These are phyloP conservation scores for Siniperca obscura DNA, from an alignment of 2,797 vertebrate genomes.

Conservation along the genomic window DNA sequence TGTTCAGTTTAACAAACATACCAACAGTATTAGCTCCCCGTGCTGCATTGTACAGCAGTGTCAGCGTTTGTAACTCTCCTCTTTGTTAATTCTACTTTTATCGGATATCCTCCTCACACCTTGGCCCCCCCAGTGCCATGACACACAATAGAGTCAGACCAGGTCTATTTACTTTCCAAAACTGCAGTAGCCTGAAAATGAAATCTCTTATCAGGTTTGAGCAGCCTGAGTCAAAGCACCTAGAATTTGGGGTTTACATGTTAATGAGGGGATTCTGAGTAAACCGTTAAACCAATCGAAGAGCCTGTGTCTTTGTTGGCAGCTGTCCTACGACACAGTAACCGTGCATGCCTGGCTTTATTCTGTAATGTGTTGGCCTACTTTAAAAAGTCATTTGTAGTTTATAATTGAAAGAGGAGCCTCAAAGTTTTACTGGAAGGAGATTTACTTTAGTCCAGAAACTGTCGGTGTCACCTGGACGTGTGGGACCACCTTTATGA, in stretches of 20 bases:
- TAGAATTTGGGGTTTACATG: constrained; percentile 63
- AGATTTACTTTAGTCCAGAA: constrained; percentile 16
- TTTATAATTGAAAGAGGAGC: constrained; percentile 27
- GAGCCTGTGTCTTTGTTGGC: constrained; percentile 46
- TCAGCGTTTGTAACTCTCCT: background rate
- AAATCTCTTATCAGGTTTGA: constrained; percentile 72
- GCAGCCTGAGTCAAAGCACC: constrained; percentile 57
- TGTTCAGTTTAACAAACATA: constrained; percentile 24
- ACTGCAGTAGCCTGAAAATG: constrained; percentile 56
- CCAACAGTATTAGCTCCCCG: background rate
- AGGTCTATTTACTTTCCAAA: constrained; percentile 52
- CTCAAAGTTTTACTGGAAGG: constrained; percentile 7
- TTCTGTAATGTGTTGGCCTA: constrained; percentile 5
- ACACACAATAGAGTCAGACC: constrained; percentile 24
- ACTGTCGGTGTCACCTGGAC: background rate
- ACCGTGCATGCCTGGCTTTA: constrained; percentile 11
- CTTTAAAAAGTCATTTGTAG: constrained; percentile 35
- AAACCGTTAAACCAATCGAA: constrained; percentile 51
- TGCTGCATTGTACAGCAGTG: background rate
- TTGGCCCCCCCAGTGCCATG: background rate
- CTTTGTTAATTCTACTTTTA: constrained; percentile 26
- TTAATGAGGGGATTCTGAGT: constrained; percentile 60
- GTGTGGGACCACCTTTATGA: background rate
- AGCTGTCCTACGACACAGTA: background rate
- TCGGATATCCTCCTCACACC: constrained; percentile 20